These are phyloP conservation scores for Drosophila limbata DNA, from an alignment of 2,888 invertebrate species.

Conservation along the genomic window DNA sequence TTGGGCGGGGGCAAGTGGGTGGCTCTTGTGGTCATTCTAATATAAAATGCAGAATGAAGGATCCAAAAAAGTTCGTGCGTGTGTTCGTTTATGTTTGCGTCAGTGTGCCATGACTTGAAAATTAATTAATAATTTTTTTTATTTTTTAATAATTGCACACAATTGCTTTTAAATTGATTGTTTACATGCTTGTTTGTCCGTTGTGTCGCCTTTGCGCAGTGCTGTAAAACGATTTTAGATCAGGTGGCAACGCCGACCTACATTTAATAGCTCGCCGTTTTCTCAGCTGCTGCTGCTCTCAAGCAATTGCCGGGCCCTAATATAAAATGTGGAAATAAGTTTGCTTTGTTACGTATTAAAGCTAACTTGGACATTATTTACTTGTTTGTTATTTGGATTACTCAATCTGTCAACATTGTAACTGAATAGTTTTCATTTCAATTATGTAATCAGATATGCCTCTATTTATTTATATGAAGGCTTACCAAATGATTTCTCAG, in stretches of 20 bases:
- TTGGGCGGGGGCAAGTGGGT: constrained; percentile 55
- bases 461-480: background rate
- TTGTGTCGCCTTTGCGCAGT: constrained; percentile 43
- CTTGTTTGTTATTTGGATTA: constrained; percentile 1
- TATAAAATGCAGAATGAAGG: constrained; percentile 1
- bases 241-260: constrained; percentile 61
- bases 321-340: constrained; percentile 4
- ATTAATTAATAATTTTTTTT: background rate
- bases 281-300: constrained; percentile 10
- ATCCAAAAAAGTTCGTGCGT: background rate
- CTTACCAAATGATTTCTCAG: background rate
- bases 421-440: background rate
- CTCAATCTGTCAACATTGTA: constrained; percentile 1
- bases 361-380: background rate
- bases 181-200: constrained; percentile 56
- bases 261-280: constrained; percentile 28
- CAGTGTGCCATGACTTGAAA: background rate
- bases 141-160: constrained; percentile 7
- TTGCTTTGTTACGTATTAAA: constrained; percentile 9
- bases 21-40: constrained; percentile 15
- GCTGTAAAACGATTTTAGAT: constrained; percentile 46
- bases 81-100: background rate
- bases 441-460: constrained; percentile 23
- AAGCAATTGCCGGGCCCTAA: constrained; percentile 25
- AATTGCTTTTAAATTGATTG: constrained; percentile 74